A percentile compares a stretch with the other conserved stretches of the same genome.
Conservation (phyloP, 2,888 invertebrate genomes). For the Lagria hirta region DNA sequence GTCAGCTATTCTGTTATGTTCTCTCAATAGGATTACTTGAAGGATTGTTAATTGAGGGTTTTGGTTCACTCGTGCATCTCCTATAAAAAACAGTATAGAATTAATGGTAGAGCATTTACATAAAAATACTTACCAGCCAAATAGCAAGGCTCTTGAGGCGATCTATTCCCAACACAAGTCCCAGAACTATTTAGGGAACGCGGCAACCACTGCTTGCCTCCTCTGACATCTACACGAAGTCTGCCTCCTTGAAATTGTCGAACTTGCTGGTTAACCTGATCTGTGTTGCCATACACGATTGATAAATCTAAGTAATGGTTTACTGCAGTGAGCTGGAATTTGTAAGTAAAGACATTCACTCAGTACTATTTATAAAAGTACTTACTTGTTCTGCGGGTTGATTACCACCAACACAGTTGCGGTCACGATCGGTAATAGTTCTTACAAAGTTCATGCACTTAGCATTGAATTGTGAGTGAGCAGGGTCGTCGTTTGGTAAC, state of each 20-base stretch:
- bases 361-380: constrained; percentile 2
- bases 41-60: constrained; percentile 71
- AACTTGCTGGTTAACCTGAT: constrained; percentile 64
- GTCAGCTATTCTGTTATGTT: constrained; percentile 74
- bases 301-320: constrained; percentile 78
- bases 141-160: constrained; percentile 71
- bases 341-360: constrained; percentile 1
- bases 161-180: constrained; percentile 65
- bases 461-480: constrained; percentile 58
- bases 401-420: constrained; percentile 63
- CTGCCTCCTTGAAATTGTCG: constrained; percentile 70
- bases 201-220: constrained; percentile 73
- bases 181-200: constrained; percentile 66
- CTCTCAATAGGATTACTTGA: constrained; percentile 67
- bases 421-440: constrained; percentile 66
- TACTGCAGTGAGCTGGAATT: constrained; percentile 63
- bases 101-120: neutral
- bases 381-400: constrained; percentile 73
- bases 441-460: constrained; percentile 75
- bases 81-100: constrained; percentile 49
- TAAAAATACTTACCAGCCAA: constrained; percentile 60
- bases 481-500: constrained; percentile 59
- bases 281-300: constrained; percentile 76
- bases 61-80: constrained; percentile 70
- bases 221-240: constrained; percentile 63